Conservation (phyloP, 2,888 invertebrate genomes). For the Podotricha telesiphe region DNA sequence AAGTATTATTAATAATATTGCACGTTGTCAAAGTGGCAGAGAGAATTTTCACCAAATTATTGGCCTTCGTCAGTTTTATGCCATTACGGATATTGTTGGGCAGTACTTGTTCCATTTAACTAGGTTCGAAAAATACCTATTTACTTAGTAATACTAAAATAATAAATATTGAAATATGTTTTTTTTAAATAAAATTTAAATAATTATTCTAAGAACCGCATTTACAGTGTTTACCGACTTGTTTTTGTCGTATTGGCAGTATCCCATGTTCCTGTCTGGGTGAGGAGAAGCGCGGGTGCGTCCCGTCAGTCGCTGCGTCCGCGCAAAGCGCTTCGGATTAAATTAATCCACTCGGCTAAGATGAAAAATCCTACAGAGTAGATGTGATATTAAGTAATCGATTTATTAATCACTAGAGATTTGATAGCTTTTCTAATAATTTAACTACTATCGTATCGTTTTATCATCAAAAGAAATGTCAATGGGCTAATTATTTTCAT, state of each 20-base stretch:
- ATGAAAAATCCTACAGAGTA: conserved; percentile 66
- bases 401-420: conserved; percentile 46
- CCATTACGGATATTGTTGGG: too few species aligned
- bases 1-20: too few species aligned
- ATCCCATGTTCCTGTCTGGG: conserved; percentile 40
- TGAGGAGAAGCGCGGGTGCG: conserved; percentile 66
- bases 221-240: conserved; percentile 29
- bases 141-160: too few species aligned
- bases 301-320: conserved; percentile 53
- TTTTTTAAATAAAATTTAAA: conserved; percentile 17
- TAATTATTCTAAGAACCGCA: conserved; percentile 38
- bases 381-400: conserved; percentile 50
- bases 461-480: conserved; percentile 19
- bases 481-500: neutral
- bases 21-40: too few species aligned
- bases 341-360: conserved; percentile 70
- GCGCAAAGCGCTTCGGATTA: conserved; percentile 59
- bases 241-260: conserved; percentile 40
- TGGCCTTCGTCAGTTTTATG: too few species aligned
- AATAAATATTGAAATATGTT: too few species aligned
- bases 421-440: conserved; percentile 26
- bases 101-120: too few species aligned
- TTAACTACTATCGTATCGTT: conserved; percentile 11
- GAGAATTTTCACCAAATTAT: too few species aligned
- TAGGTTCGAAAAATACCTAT: too few species aligned